Evolutionary conservation across 2,113 vertebrate species (phyloP), one percentile per base, ranked within the genome.

Genomic region (Colistium nudipinnis): DNA sequence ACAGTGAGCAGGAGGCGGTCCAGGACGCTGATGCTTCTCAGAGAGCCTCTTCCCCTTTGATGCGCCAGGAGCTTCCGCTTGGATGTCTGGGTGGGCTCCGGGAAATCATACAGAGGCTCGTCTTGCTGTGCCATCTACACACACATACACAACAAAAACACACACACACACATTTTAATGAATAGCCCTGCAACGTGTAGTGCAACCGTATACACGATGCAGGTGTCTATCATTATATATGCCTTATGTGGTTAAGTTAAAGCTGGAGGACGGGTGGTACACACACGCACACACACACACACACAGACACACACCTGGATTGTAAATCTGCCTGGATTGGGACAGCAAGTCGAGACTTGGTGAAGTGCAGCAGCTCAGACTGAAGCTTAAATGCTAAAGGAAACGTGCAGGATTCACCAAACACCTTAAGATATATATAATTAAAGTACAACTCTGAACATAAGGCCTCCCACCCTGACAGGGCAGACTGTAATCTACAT

Each of bases 1-100:
- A 94, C 92, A 0, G 95, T 96, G 48, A 96, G 93, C 70, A 96
- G 88, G 65, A 97, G 93, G 11, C 95, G 93, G 73, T 96, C 96
- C 83, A 95, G 81, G 0, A 96, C 87, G 44, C 94, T 96, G 89
- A 97, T 89, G 2, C 85, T 86, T 36, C 82, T 95, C 22, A 91
- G 88, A 0, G 94, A 94, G 3, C 77, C 87, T 33, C 52, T 78
- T 14, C 69, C 80, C 62, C 76, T 85, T n/a, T 88, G 89, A 39
- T 70, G 83, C 39, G 74, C 81, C 25, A 10, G 7, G 9, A 81
- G 51, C 70, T 73, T 90, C 3, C 45, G 35, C 41, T 35, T 20
- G 1, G 64, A 73, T 0, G 61, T 24, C 13, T 86, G 83, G 45
- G 52, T 59, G 53, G 90, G 85, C 45, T 93, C 91, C 0, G 93